These are phyloP conservation scores for Ophthalmolycus amberensis DNA, from an alignment of 2,113 vertebrate genomes.

Conservation along the genomic window DNA sequence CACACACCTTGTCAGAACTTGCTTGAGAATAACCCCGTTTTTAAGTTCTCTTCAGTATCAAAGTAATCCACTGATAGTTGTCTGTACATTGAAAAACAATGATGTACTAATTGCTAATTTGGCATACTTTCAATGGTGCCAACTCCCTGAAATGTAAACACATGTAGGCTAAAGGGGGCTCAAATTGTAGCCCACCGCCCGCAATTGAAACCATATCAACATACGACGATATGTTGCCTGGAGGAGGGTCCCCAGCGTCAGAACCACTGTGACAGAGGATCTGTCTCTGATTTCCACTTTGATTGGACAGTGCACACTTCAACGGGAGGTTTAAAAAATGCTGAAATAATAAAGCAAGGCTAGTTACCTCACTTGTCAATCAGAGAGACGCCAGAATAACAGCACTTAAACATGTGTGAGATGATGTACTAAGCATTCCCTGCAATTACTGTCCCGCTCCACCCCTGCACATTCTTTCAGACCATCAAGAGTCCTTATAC, in stretches of 20 bases:
- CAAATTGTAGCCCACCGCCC: neutral
- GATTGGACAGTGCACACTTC: conserved; percentile 22
- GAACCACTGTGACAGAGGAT: neutral
- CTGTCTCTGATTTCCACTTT: conserved; percentile 34
- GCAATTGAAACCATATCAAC: neutral
- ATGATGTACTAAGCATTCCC: conserved; percentile 72
- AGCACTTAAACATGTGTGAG: conserved; percentile 65
- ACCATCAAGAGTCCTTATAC: conserved; percentile 49
- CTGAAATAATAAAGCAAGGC: conserved; percentile 50
- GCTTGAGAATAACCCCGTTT: neutral
- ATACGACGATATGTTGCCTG: neutral
- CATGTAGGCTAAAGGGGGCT: neutral
- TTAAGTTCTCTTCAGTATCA: neutral
- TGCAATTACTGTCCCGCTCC: conserved; percentile 72
- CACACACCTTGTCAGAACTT: neutral
- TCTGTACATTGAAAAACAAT: neutral
- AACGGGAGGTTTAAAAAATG: conserved; percentile 21
- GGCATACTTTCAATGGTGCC: neutral
- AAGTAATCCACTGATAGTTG: neutral
- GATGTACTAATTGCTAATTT: neutral
- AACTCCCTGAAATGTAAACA: neutral
- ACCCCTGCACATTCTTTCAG: conserved; percentile 60
- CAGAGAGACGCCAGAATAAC: conserved; percentile 35
- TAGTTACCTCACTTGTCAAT: conserved; percentile 67
- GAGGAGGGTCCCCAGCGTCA: neutral